These are phyloP conservation scores for Coptotermes formosanus DNA, from an alignment of 1,140 invertebrate genomes.

Conservation along the genomic window DNA sequence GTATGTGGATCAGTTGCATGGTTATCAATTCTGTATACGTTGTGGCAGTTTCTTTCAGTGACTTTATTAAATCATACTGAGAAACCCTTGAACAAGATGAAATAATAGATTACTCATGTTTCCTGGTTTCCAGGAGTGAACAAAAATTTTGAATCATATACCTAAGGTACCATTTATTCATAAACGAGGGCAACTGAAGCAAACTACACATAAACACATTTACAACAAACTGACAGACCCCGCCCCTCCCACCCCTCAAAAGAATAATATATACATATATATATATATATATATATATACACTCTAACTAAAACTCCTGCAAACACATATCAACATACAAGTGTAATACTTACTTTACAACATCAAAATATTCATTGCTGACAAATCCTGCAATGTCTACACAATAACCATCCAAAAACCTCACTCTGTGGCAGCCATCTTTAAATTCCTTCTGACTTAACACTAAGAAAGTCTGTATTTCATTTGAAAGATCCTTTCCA, in stretches of 20 bases:
- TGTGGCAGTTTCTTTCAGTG: neutral
- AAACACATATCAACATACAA: neutral
- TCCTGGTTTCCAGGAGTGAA: neutral
- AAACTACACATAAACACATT: neutral
- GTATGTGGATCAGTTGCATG: neutral
- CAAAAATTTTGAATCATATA: neutral
- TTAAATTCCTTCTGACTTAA: slow-evolving; percentile 47
- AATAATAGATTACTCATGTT: neutral
- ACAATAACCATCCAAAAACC: neutral
- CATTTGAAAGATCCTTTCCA: neutral
- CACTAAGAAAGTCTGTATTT: slow-evolving; percentile 50
- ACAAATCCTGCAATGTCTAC: slow-evolving; percentile 15
- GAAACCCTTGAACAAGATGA: neutral
- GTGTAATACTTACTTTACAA: slow-evolving; percentile 33
- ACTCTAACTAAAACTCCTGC: too few species aligned
- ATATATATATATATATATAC: neutral
- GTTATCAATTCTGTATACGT: neutral
- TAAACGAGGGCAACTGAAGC: neutral
- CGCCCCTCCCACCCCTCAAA: neutral
- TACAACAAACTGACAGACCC: neutral
- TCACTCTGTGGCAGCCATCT: slow-evolving; percentile 31
- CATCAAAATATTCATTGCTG: slow-evolving; percentile 32
- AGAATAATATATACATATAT: too few species aligned
- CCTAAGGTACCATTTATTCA: too few species aligned
- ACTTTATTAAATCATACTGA: neutral